These are phyloP conservation scores for Diacarnus erythraeanus DNA, from an alignment of 37 sponge, comb jelly and placozoan species.

Conservation along the genomic window DNA sequence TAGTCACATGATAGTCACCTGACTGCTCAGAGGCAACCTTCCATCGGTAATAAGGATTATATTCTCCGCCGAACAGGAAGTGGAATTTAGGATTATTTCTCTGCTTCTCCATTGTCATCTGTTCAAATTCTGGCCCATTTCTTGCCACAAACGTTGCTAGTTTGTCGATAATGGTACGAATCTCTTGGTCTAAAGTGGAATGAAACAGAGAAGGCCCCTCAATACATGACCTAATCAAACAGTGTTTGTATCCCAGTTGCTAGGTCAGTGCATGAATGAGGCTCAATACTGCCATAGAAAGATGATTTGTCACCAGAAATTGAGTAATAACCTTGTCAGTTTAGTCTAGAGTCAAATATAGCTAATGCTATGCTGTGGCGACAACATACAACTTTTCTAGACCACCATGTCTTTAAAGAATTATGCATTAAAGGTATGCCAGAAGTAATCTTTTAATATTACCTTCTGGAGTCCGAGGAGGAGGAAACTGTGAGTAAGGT, in stretches of 20 bases:
- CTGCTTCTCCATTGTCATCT: constrained; percentile 96
- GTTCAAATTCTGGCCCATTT: constrained; percentile 97
- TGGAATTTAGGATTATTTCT: constrained; percentile 86
- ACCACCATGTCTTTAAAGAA: not conserved
- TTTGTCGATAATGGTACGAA: constrained; percentile 90
- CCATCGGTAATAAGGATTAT: constrained; percentile 90
- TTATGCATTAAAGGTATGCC: not conserved
- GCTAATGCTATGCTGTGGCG: not conserved
- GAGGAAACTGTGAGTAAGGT: not conserved
- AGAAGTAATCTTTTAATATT: not conserved
- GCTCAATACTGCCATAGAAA: too few species aligned
- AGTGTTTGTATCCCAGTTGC: too few species aligned
- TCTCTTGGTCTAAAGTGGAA: constrained; percentile 60
- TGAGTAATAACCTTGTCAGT: too few species aligned
- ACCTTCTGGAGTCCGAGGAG: constrained; percentile 17
- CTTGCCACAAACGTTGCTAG: constrained; percentile 97
- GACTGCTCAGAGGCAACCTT: constrained; percentile 57
- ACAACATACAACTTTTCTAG: not conserved
- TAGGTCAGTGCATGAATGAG: too few species aligned
- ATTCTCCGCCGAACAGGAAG: constrained; percentile 97
- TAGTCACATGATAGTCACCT: not conserved
- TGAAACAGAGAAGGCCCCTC: not conserved
- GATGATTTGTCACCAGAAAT: too few species aligned
- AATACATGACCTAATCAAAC: too few species aligned
- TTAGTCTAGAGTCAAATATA: too few species aligned